Evolutionary conservation across 2,113 vertebrate genomes (phyloP), one percentile per base, ranked within the genome.

Genomic region (Pseudorasbora parva): DNA sequence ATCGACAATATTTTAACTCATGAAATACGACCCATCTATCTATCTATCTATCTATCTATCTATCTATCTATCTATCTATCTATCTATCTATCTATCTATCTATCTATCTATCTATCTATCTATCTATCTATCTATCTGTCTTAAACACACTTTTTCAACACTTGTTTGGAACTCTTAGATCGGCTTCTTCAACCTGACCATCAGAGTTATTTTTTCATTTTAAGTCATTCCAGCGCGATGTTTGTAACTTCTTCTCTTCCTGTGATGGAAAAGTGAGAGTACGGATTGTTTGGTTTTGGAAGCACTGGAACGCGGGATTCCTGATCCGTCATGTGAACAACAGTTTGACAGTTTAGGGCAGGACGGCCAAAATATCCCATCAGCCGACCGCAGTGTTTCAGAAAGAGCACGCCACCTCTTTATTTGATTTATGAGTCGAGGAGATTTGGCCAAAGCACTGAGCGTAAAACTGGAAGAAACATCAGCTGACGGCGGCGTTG

Each of bases 261-360:
- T 71, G 66, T 57, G 37, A 33, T 71, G 68, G 68, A 71, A 71
- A 71, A 71, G 68, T 1, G 68, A 4, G 21, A 71, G 37, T 14
- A 7, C 37, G 10, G 30, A 21, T 43, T 27, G 4, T 56, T 23
- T 33, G 74, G 37, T 56, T 81, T 23, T 73, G 10, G 30, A 57
- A 82, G 68, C 68, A 11, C 21, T 45, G 57, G 12, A 76, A 10
- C 23, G 9, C 25, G 14, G 77, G 21, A 85, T 81, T 57, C 84
- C 64, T 71, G 51, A 86, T 71, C 51, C 1, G 49, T 77, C 43
- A 78, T 9, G 75, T 62, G 30, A 15, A 66, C 37, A 56, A 77
- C 25, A 45, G 54, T 47, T 66, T 56, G 66, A 41, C 74, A 68
- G 64, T 21, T 37, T 11, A 10, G 17, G 19, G 30, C 64, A 45